phyloP scores from a whole-genome alignment of 1,140 invertebrate species.

The Thereuonema tuberculata region DNA sequence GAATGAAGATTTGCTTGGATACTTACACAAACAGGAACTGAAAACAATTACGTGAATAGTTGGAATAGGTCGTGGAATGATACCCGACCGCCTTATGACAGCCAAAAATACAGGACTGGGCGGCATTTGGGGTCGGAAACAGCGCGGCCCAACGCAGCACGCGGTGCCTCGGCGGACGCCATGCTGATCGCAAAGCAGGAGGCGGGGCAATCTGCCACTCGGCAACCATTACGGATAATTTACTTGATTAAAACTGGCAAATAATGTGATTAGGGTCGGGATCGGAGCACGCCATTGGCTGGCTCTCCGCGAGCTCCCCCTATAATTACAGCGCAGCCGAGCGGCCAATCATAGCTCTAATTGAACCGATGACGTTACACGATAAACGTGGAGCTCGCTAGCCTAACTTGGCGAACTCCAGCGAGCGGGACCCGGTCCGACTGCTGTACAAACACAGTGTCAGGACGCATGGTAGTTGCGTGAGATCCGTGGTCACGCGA shows the following conservation, averaged over 20 bases:
- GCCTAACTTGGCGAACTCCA: neutral
- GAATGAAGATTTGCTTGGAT: no score
- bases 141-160: no score
- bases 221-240: neutral
- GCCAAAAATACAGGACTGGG: no score
- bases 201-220: neutral
- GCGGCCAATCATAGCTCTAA: neutral
- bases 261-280: neutral
- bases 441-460: no score
- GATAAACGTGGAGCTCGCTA: neutral
- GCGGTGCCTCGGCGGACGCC: neutral
- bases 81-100: no score
- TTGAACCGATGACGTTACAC: neutral
- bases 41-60: no score
- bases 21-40: no score
- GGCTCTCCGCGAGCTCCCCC: neutral
- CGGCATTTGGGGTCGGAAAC: no score
- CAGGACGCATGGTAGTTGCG: neutral
- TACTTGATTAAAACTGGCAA: constrained; percentile 1
- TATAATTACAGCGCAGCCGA: neutral
- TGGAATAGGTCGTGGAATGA: no score
- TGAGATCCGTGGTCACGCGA: neutral
- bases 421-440: no score
- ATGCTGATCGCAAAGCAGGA: neutral
- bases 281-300: neutral